Base-by-base conservation (phyloP, 2,888 invertebrate species). In the Rhodophaea formosa region DNA sequence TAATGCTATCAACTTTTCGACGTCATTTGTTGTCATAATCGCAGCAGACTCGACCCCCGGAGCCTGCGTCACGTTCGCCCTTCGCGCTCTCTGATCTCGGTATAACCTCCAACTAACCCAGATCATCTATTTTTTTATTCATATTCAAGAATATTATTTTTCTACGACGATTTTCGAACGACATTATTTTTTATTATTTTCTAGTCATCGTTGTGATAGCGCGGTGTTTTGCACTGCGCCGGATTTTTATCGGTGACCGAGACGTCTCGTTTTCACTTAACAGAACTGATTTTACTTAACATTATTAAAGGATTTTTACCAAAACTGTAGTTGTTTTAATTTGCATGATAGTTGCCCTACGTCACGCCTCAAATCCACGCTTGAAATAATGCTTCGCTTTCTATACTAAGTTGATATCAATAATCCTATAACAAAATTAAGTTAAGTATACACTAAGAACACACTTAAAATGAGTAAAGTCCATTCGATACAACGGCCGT, bases 261-360 rank as follows among this genome's bases (percentile, higher is more conserved):
- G 80, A 81, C 77, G 80, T 82, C 83, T 83, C 84, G 80, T 81
- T 82, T 83, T 83, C 85, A 84, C 82, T 78, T 83, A 86, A 86
- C 84, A 87, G 87, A 86, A 90, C 90, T 91, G 90, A 91, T 91
- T 89, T 81, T 84, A 79, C 80, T 83, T 86, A 87, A 87, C 83
- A 88, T 88, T 88, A 88, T 88, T 88, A 89, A 90, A 91, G 72
- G 75, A 79, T 86, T 86, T 86, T 74, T 86, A 83, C 75, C 79
- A 78, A 77, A 83, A 66, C 73, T 69, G 72, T 81, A 83, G 80
- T 88, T 84, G 89, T 91, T 91, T 90, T 84, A 86, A 86, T 91
- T 77, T 82, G 90, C 86, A 88, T 79, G 87, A 65, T 79, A 76
- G 70, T 75, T 70, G 72, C 77, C 79, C 77, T 70, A 64, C 73